Evolutionary conservation across 2,797 vertebrate genomes (phyloP), one percentile per base, ranked within the genome.

Genomic region (Sebastiscus tertius): DNA sequence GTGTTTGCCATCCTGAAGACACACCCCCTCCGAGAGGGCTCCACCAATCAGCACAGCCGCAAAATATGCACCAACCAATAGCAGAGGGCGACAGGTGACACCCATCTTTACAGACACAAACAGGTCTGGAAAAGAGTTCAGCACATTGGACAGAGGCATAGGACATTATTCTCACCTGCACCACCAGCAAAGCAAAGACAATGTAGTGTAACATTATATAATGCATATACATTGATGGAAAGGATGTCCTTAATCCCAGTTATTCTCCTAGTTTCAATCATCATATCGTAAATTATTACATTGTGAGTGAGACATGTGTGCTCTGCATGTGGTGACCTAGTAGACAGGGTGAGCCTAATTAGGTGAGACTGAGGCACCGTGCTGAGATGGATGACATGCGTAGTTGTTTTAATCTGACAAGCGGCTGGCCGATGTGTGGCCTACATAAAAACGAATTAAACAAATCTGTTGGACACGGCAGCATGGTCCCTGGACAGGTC

Each of bases 1-100:
- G 91, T 96, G 96, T 42, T 85, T 94, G 11, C 94, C 94, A 6
- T 95, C 95, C 58, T 93, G 91, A 46, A 96, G 94, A 93, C 96
- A 97, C 79, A 84, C 82, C 54, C 92, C 94, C 11, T 95, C 95
- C 0, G 87, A 84, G 79, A 6, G 55, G 10, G 85, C 39, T 58
- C 76, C 80, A 3, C 88, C 90, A 82, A 94, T 87, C 78, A 95
- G 85, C 14, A 80, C 59, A 6, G 79, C 85, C 20, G 52, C 72
- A 59, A 94, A 73, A 74, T 29, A 94, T 1, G 74, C 77, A 39
- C 86, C 83, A 8, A 89, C 75, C 77, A 94, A 72, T 26, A 91
- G 76, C 72, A 94, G 84, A 22, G 87, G 74, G 18, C 74, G 65
- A 55, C 73, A 86, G 39, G 80, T 73, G 85, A 87, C 62, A 13